Conservation (phyloP, 92 coral and sea anemone genomes). For the Chrysogorgia sp. region DNA sequence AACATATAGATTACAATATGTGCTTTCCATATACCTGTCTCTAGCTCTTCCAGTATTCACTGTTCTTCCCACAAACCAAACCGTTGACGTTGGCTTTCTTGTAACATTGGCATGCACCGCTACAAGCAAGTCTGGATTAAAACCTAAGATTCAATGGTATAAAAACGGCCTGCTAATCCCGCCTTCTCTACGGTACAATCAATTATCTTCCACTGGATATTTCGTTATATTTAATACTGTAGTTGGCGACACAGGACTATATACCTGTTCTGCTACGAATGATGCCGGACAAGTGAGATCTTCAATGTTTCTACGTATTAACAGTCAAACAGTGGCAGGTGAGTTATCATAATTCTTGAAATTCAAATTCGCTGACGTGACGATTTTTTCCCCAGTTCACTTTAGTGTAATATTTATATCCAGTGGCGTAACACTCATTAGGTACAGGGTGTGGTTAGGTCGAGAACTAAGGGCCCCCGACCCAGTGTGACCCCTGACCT, state of each 20-base stretch:
- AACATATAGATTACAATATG: background rate
- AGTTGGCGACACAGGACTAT: slow-evolving; percentile 71
- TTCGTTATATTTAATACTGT: slow-evolving; percentile 47
- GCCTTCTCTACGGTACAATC: slow-evolving; percentile 4
- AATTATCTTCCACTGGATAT: slow-evolving; percentile 27
- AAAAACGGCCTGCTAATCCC: slow-evolving; percentile 68
- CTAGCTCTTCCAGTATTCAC: slow-evolving; percentile 76
- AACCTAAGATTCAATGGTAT: slow-evolving; percentile 67
- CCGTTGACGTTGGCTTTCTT: slow-evolving; percentile 61
- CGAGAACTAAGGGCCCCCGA: no score
- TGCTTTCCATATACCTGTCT: background rate
- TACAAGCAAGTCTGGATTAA: slow-evolving; percentile 30
- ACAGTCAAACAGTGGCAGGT: slow-evolving; percentile 53
- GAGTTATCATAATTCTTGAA: slow-evolving; percentile 5
- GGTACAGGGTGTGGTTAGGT: no score
- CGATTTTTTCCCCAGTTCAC: no score
- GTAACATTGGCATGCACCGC: slow-evolving; percentile 66
- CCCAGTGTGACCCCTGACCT: no score
- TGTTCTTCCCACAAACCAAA: slow-evolving; percentile 65
- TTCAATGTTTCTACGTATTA: slow-evolving; percentile 67
- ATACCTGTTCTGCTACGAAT: slow-evolving; percentile 77
- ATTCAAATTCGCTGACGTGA: no score
- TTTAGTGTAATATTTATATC: no score
- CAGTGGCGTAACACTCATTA: no score
- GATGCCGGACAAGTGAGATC: slow-evolving; percentile 65